Base-by-base conservation (phyloP, 2,888 invertebrate species). In the Brachyopa scutellaris region DNA sequence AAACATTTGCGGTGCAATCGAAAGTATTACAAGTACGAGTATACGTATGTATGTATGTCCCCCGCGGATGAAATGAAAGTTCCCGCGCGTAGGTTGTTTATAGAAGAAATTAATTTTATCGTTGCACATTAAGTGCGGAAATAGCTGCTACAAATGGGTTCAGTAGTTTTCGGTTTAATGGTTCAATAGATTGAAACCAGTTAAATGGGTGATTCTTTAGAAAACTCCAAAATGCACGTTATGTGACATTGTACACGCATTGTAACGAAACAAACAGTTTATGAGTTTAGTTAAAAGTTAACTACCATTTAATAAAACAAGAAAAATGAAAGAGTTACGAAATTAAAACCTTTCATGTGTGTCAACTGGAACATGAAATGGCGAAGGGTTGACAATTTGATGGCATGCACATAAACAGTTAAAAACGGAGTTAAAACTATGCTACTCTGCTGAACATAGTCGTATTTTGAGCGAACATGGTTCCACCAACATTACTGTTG, bases 1-100 rank as follows among this genome's bases (percentile, higher is more conserved):
- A 79, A 79, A 61, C 67, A 79, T 79, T 79, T 67, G 79, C 79
- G 73, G 67, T 70, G 55, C 57, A 49, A 36, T 78, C 42, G 38
- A 72, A 57, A 72, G 49, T 55, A 53, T 55, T 47, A 31, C 51
- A 36, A 47, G 23, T 38, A 67, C 4, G 55, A 13, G 36, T 61
- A 61, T 69, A n/a, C n/a, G n/a, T n/a, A n/a, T n/a, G n/a, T n/a
- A n/a, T 69, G 61, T 33, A 36, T 11, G 42, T 33, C 31, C 19
- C 23, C 49, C 11, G 11, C n/a, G 23, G 4, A n/a, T n/a, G n/a
- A 1, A 47, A 29, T 42, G 26, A 45, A 45, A 47, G 59, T 51
- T 17, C 1, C 4, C 26, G 23, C 31, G 69, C 42, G 45, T 62
- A 29, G 55, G 62, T 62, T 61, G 61, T 36, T n/a, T n/a, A n/a